Evolutionary conservation across 2,113 vertebrate genomes (phyloP).

Genomic region (Cynopterus brachyotis): DNA sequence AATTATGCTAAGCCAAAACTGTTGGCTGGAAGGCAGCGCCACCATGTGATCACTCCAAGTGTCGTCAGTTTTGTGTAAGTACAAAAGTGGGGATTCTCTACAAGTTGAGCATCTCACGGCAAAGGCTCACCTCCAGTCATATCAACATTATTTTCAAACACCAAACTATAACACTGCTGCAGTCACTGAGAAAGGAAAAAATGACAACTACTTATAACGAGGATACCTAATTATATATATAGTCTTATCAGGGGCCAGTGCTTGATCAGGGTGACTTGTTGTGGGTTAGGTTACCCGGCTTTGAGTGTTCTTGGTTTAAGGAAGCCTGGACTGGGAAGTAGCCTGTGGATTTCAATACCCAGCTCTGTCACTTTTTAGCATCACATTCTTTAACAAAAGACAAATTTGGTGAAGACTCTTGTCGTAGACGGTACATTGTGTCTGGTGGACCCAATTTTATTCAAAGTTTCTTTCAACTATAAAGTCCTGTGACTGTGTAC

Average conservation of each 20-base stretch:
- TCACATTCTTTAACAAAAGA: background rate
- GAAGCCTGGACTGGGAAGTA: background rate
- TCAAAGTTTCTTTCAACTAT: background rate
- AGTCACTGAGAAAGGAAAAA: background rate
- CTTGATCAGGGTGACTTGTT: background rate
- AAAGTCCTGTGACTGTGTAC: background rate
- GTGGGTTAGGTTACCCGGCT: background rate
- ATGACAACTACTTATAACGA: background rate
- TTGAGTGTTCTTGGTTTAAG: background rate
- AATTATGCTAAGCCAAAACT: background rate
- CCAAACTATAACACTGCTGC: background rate
- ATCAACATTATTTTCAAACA: background rate
- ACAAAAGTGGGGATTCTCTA: background rate
- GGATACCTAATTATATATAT: accelerated
- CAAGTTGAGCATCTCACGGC: background rate
- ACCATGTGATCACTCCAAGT: constrained; percentile 35
- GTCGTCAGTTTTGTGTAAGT: background rate
- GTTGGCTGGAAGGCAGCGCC: constrained; percentile 64
- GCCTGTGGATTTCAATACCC: background rate
- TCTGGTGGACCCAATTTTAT: background rate
- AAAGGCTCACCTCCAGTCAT: background rate
- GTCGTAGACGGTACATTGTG: no score
- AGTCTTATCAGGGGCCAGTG: background rate
- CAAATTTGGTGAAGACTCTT: background rate
- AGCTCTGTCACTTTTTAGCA: background rate